Evolutionary conservation across 2,888 invertebrate species (phyloP).

Genomic region (Lepidochitona cinerea): DNA sequence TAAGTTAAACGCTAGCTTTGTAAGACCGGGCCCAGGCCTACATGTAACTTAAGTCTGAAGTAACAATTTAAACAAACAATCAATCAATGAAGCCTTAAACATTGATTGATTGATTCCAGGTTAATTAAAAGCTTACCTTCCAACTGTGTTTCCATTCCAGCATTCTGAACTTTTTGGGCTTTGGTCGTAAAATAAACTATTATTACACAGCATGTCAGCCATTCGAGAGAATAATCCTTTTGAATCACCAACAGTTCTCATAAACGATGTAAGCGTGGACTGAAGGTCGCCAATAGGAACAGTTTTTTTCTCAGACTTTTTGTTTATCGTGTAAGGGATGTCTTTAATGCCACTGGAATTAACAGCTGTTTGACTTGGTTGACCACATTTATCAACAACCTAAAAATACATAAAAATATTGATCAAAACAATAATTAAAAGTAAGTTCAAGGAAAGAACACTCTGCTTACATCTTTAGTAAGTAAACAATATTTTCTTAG

Average conservation of each 20-base stretch:
- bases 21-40: too few relatives aligned
- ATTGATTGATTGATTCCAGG: neutral
- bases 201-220: constrained; percentile 45
- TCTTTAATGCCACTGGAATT: neutral
- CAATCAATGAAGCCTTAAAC: too few relatives aligned
- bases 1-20: too few relatives aligned
- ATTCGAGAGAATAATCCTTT: constrained; percentile 46
- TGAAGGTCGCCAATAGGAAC: neutral
- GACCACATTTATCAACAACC: neutral
- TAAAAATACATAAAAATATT: too few relatives aligned
- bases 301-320: neutral
- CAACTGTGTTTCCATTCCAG: constrained; percentile 49
- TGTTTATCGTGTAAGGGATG: neutral
- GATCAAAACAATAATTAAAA: too few relatives aligned
- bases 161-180: constrained; percentile 65
- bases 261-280: neutral
- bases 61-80: too few relatives aligned
- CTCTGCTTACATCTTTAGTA: too few relatives aligned
- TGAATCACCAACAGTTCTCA: constrained; percentile 32
- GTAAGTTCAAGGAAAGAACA: too few relatives aligned
- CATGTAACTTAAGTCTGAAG: too few relatives aligned
- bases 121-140: constrained; percentile 33
- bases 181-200: constrained; percentile 38
- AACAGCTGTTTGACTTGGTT: neutral
- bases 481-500: too few relatives aligned